Evolutionary conservation across 2,113 vertebrate genomes (phyloP), one percentile per base, ranked within the genome.

Genomic region (Lepidothrix coronata): DNA sequence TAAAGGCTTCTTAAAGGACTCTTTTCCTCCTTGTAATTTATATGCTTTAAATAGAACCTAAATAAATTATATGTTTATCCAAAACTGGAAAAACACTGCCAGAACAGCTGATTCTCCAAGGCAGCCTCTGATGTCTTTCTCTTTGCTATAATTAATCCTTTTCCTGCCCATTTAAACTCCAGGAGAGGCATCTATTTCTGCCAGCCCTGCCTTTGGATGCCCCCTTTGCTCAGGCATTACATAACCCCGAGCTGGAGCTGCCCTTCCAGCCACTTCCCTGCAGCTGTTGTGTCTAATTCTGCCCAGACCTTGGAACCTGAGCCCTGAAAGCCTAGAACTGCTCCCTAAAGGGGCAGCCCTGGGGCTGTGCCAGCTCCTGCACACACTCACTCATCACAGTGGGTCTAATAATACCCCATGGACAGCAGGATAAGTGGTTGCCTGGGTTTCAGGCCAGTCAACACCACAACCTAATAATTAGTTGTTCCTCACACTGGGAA

Each of bases 211-310:
- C 61, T 86, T 63, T 31, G 17, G 0, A 31, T 58, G 57, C 12
- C 13, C 88, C 67, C 37, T 70, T 16, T 55, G 19, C 30, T 41
- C 28, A 8, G 51, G 44, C 67, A 49, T 96, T 95, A 91, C 18
- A 61, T 96, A 94, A 96, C 41, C 81, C 66, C 24, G 27, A 21
- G 76, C 31, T 61, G 65, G 63, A 68, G 85, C 74, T 86, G 39
- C 31, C 84, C 54, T 79, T 91, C 95, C 73, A n/a, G 89, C 80
- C 65, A 70, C 95, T 80, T 77, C 68, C 30, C 93, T 41, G 81
- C 94, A 94, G 88, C 95, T 96, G 85, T 75, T 91, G 82, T 21
- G 27, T 72, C 93, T 96, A 62, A 96, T 96, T 96, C 87, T 82
- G 85, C 86, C 35, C 33, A 74, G 84, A 91, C 76, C 92, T 96